Base-by-base conservation (phyloP, 1,140 invertebrate genomes). In the Drosophila mojavensis region DNA sequence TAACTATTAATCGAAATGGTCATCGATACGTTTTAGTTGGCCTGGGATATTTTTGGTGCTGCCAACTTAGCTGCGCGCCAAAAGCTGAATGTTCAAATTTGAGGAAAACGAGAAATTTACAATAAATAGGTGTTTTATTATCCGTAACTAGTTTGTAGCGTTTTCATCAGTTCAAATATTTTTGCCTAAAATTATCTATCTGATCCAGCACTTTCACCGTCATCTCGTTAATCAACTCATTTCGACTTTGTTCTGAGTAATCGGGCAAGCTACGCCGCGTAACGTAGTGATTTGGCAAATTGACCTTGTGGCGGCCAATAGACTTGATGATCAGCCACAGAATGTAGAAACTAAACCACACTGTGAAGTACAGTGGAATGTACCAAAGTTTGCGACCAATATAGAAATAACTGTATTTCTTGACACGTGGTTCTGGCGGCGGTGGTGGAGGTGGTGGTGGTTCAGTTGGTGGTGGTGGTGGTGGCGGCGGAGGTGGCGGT, bases 301-400 rank as follows among this genome's bases (percentile, higher is more conserved):
- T 92, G 3, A 92, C 92, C 93, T 97, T 97, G 86, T 97, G 96
- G 59, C 96, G 94, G 10, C 96, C 94, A 48, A 97, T 94, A 6
- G 96, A 96, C 90, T 96, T 97, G 2, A 97, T 93, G 53, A 97
- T 95, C 7, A 97, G 93, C 43, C 95, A 95, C 3, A 95, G 95
- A 2, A 97, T 95, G 76, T 97, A 97, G 65, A 96, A 94, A 65
- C 96, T 95, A 80, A 97, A 97, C 92, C 92, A 97, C n/a, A 96
- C 95, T 66, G 96, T 96, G 82, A 97, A 97, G 88, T 97, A 97
- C 11, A 97, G 85, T 0, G 96, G 96, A 48, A 97, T 93, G 79
- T 97, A 97, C 94, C 96, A 97, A 3, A 97, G 93, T 81, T 97
- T 97, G 67, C 96, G 94, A 0, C 96, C 96, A 74, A 97, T 94